phyloP scores from a whole-genome alignment of 2,113 vertebrate genomes.

The Bos javanicus region DNA sequence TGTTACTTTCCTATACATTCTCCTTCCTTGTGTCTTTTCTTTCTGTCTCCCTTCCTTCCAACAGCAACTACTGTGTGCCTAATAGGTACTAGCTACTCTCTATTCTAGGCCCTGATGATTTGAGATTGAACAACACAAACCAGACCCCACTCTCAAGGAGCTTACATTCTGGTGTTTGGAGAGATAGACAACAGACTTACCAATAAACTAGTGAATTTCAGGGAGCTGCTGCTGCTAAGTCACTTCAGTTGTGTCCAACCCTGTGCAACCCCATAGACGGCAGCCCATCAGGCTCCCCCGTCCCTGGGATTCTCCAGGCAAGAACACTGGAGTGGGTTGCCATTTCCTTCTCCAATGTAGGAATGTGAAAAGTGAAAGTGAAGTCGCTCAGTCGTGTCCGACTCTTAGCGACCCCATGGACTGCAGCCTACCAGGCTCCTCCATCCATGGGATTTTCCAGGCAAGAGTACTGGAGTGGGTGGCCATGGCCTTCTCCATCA shows the following conservation, averaged over 20 bases:
- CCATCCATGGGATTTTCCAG: background rate
- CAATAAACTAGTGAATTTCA: background rate
- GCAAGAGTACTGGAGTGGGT: background rate
- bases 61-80: background rate
- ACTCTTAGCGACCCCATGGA: background rate
- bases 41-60: background rate
- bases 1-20: background rate
- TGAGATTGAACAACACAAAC: background rate
- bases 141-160: background rate
- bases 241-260: background rate
- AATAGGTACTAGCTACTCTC: background rate
- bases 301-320: background rate
- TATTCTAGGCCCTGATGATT: background rate
- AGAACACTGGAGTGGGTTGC: background rate
- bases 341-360: background rate
- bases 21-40: rapidly evolving
- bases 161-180: background rate
- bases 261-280: rapidly evolving
- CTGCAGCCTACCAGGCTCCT: background rate
- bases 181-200: background rate
- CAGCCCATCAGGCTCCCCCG: background rate
- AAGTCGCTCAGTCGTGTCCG: rapidly evolving
- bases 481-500: background rate
- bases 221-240: background rate
- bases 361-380: background rate